A percentile compares a stretch with the other conserved stretches of the same genome.
Evolutionary conservation across 2,113 vertebrate genomes (phyloP).

Genomic region (Drymodes brunneopygia): DNA sequence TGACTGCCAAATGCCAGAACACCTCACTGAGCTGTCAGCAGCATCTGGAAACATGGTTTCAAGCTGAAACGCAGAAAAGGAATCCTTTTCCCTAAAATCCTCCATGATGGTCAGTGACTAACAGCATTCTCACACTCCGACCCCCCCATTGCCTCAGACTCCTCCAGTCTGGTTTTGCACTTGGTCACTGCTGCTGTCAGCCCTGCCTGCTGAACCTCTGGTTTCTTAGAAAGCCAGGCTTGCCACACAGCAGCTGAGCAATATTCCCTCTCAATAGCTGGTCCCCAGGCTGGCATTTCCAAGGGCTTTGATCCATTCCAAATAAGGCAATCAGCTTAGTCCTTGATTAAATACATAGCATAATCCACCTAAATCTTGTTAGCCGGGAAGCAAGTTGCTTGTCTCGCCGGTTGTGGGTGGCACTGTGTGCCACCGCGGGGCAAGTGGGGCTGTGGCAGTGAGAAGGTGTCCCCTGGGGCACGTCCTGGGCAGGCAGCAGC

Average conservation of each 20-base stretch:
- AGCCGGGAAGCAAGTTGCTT: background rate
- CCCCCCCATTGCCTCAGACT: background rate
- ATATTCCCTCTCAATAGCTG: background rate
- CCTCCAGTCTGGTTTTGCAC: background rate
- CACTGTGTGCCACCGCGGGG: background rate
- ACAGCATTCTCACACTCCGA: background rate
- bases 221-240: background rate
- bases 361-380: conserved; percentile 62
- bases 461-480: background rate
- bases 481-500: background rate
- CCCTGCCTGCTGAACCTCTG: background rate
- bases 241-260: background rate
- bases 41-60: background rate
- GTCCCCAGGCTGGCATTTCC: background rate
- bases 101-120: background rate
- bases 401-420: background rate
- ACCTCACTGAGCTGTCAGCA: background rate
- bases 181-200: background rate
- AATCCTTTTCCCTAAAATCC: background rate
- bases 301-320: conserved; percentile 50
- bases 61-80: background rate
- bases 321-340: conserved; percentile 59
- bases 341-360: conserved; percentile 58
- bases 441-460: background rate
- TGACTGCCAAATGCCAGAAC: background rate